Base-by-base conservation (phyloP, 35 echinoderm and acorn worm species). In the Strongylocentrotus purpuratus region DNA sequence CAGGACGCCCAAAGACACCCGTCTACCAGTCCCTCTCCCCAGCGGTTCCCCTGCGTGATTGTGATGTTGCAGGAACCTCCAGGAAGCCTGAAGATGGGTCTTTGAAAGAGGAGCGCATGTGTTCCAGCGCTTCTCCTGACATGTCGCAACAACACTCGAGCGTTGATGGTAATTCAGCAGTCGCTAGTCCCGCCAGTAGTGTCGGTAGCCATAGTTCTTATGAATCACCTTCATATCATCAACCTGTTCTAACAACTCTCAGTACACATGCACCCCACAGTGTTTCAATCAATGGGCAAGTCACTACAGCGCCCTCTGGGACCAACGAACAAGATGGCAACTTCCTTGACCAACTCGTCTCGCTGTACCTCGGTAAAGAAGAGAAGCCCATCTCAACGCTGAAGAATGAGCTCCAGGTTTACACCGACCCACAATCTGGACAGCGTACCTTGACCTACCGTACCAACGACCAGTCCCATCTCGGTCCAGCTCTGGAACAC, bases 371-470 rank as follows among this genome's bases (percentile, higher is more conserved):
- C 28, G 94, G 95, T 85, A 99, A 97, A 47, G 96, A 97, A 25
- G 98, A 99, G 47, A 97, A 97, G 61, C 96, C 95, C 31, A 97
- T 99, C 31, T 98, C 97, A 2, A 97, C 97, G 18, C 86, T 99
- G 17, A 99, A 99, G 92, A 97, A 96, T 61, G 98, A 99, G 95
- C 96, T 99, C 60, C 96, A 97, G 55, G 98, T 99, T 0, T 99
- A 99, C 90, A 99, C 98, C 7, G 97, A 97, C 31, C 95, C 95
- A 78, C 93, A 96, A 41, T 70, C 94, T 31, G 88, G 92, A 46
- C 33, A 94, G n/a, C 86, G 94, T 17, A 32, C 95, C 41, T 94
- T 94, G 85, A n/a, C 91, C 31, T 94, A 96, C 45, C 88, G 71
- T 4, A 48, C 92, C 18, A 92, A 96, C 86, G 91, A 70, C 25